phyloP scores from a whole-genome alignment of 1,140 invertebrate genomes.

The Ylistrum balloti region DNA sequence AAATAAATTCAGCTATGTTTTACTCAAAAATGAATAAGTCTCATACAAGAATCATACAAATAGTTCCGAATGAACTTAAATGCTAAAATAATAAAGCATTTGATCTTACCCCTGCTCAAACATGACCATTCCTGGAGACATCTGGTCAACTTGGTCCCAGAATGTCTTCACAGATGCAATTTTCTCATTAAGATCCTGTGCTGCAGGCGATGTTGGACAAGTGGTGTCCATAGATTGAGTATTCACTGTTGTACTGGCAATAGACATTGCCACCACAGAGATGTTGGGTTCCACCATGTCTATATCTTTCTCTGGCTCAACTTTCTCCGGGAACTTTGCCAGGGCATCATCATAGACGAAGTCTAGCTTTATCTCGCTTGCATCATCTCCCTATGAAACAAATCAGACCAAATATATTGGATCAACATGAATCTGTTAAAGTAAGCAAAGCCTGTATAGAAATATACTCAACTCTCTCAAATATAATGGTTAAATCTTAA shows the following conservation, averaged over 20 bases:
- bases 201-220: slow-evolving; percentile 88
- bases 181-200: slow-evolving; percentile 95
- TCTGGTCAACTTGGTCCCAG: slow-evolving; percentile 88
- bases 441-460: background rate
- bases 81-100: background rate
- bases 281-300: slow-evolving; percentile 77
- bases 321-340: slow-evolving; percentile 86
- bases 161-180: slow-evolving; percentile 96
- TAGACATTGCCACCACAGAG: slow-evolving; percentile 84
- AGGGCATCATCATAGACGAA: slow-evolving; percentile 92
- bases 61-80: no score
- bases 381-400: slow-evolving; percentile 88
- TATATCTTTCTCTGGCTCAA: slow-evolving; percentile 84
- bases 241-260: slow-evolving; percentile 84
- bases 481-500: no score
- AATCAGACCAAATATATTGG: slow-evolving; percentile 39
- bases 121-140: slow-evolving; percentile 40
- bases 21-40: no score
- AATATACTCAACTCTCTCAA: no score
- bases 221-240: slow-evolving; percentile 80
- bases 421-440: background rate
- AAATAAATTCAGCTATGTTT: no score
- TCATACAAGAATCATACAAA: no score
- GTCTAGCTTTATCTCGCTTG: slow-evolving; percentile 94
- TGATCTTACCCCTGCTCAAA: slow-evolving; percentile 58